Evolutionary conservation across 2,888 invertebrate genomes (phyloP).

Genomic region (Masnerella sp.): DNA sequence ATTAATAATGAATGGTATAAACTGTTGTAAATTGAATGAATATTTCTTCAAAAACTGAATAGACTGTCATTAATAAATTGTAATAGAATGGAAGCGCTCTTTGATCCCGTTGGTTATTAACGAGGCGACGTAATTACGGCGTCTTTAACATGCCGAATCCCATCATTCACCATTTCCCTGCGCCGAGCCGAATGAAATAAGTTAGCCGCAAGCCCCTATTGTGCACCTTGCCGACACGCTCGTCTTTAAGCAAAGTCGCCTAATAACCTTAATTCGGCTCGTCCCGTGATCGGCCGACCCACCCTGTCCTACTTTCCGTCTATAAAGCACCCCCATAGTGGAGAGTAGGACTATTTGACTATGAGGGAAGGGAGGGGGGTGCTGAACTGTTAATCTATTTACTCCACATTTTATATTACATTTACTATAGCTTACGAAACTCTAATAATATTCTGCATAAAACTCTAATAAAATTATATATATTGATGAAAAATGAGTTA

Average conservation of each 20-base stretch:
- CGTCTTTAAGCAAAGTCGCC: constrained; percentile 43
- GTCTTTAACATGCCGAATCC: constrained; percentile 28
- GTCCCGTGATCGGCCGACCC: constrained; percentile 35
- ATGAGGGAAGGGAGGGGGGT: too few relatives aligned
- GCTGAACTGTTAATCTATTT: too few relatives aligned
- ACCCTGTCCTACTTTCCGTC: too few relatives aligned
- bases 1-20: neutral
- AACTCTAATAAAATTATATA: too few relatives aligned
- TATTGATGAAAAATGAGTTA: too few relatives aligned
- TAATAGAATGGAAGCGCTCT: constrained; percentile 1
- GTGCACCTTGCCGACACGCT: constrained; percentile 19
- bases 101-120: constrained; percentile 14
- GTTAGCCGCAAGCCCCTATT: constrained; percentile 28
- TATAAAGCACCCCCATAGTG: too few relatives aligned
- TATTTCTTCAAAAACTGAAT: too few relatives aligned
- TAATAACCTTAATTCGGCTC: constrained; percentile 42
- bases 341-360: too few relatives aligned
- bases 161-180: constrained; percentile 16
- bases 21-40: too few relatives aligned
- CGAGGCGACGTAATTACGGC: constrained; percentile 24
- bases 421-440: too few relatives aligned
- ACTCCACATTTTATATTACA: too few relatives aligned
- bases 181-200: constrained; percentile 30
- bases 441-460: too few relatives aligned
- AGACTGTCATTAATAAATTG: constrained; percentile 11